Base-by-base conservation (phyloP, 2,113 vertebrate species). In the Vidua chalybeata region DNA sequence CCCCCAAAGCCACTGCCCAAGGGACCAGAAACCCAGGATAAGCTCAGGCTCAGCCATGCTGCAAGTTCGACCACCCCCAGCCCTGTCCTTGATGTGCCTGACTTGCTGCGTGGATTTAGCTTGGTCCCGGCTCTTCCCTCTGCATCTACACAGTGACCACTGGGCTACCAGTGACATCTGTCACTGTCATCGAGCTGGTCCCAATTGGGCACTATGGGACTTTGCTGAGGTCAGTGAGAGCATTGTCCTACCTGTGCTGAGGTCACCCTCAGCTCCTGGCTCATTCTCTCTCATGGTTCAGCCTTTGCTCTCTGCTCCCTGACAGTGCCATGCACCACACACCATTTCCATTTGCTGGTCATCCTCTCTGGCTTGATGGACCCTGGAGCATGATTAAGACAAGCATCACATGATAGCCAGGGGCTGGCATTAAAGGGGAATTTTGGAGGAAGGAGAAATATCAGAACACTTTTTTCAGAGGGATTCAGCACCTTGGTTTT, bases 41-140 rank as follows among this genome's bases (percentile, higher is more conserved):
- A 76, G 73, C 20, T 72, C 58, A 72, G 45, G 28, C 13, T 18
- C 31, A 45, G 12, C 48, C 28, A 35, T 18, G 18, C 24, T 76
- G 63, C 31, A 80, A 10, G 18, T 56, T 72, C 0, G 0, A n/a
- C 30, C 2, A 11, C 4, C 10, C 39, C 21, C 6, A 77, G 49
- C 14, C 39, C 19, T 37, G 14, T n/a, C 39, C 30, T 73, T 68
- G n/a, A 63, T 55, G 31, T 9, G 10, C 20, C 41, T 26, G 30
- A 33, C 39, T 63, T 35, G 2, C 45, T 41, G 24, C 7, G 5
- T 41, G 11, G 35, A 45, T 41, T 77, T 54, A 54, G 37, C 31
- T 37, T 37, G 19, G 39, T 55, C 39, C 8, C 0, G 0, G 17
- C 31, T 84, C 35, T 77, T 49, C 45, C 59, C 28, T 31, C 55